Evolutionary conservation across 2,113 vertebrate genomes (phyloP), one percentile per base, ranked within the genome.

Genomic region (Vulpes lagopus): DNA sequence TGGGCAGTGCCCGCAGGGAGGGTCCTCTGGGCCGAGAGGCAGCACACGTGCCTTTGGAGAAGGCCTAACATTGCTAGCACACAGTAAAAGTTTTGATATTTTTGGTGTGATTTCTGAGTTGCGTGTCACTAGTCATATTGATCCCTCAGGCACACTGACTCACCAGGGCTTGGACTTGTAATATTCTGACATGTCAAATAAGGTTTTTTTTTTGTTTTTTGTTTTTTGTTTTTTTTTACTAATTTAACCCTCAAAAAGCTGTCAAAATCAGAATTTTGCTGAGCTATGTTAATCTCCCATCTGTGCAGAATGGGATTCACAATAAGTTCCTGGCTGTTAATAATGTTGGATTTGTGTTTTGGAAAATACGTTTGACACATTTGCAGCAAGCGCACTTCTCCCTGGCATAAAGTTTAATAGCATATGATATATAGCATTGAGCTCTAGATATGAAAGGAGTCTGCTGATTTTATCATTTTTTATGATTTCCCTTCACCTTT

Each of bases 201-300:
- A 96, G 23, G 11, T 15, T 1, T 38, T 64, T 62, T 67, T 60
- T 16, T 38, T 64, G 57, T 67, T 60, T 16, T 65, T 60, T 16
- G 35, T 1, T 38, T 64, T 62, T 65, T 60, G 12, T 51, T 43
- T 43, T 43, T 43, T 43, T 20, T 51, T 62, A 79, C 93, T 94
- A 96, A 95, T 11, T 86, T 94, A 35, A 4, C 95, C 14, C 11
- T 19, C 71, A 0, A 20, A 59, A 97, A 97, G 16, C 19, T 60
- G 78, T 95, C 82, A 92, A 92, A 91, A 82, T 93, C 35, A 85
- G 25, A 73, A 85, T 96, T 97, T 93, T 97, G 65, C 90, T 82
- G 25, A 95, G 35, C 22, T 88, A 11, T 80, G 35, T 85, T 96
- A 78, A 84, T 91, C 38, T 88, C 30, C 57, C 57, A n/a, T 83